A percentile compares a stretch with the other conserved stretches of the same genome.
phyloP scores from a whole-genome alignment of 2,888 invertebrate genomes.

The Bruchidius siliquastri region DNA sequence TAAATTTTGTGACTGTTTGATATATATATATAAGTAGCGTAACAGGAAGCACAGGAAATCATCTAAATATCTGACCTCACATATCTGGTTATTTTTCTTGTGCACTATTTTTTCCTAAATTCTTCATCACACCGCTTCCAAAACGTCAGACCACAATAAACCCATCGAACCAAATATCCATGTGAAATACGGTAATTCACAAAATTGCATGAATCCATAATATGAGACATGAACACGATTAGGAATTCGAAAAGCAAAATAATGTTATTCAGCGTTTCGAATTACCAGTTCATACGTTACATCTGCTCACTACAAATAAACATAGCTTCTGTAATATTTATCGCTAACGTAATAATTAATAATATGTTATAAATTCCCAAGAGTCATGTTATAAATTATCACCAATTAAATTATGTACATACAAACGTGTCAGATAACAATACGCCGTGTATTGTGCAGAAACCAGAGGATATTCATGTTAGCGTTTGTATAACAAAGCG shows the following conservation, averaged over 20 bases:
- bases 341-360: not conserved
- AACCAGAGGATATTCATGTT: not conserved
- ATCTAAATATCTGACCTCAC: no score
- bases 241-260: not conserved
- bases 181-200: not conserved
- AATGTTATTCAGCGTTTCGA: not conserved
- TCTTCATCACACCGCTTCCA: no score
- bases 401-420: not conserved
- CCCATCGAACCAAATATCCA: not conserved
- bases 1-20: no score
- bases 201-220: not conserved
- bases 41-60: no score
- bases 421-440: not conserved
- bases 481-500: not conserved
- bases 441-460: not conserved
- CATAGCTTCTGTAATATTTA: not conserved
- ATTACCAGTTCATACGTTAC: not conserved
- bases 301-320: not conserved
- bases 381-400: not conserved
- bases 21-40: no score
- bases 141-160: not conserved
- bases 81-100: no score
- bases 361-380: not conserved
- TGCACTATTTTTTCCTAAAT: no score
- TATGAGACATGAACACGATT: not conserved